A percentile compares a stretch with the other conserved stretches of the same genome.
Conservation (phyloP, 2,888 invertebrate species). For the Andrena flavipes region DNA sequence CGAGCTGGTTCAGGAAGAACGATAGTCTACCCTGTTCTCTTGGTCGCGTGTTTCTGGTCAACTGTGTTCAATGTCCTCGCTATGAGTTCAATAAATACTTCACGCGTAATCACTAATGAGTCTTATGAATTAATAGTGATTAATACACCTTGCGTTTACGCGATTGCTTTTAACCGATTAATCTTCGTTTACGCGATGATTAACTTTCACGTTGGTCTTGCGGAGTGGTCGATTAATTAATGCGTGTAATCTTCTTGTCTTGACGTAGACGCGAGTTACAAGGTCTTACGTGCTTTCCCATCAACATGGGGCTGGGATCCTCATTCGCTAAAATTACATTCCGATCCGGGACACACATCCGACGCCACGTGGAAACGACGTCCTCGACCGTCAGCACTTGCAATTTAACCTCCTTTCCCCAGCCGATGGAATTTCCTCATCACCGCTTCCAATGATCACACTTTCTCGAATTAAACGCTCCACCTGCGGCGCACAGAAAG, state of each 20-base stretch:
- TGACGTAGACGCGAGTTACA: conserved; percentile 1
- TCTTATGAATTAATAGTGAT: neutral
- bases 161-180: neutral
- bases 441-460: conserved; percentile 45
- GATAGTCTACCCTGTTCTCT: conserved; percentile 1
- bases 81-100: neutral
- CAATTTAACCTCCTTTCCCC: conserved; percentile 50
- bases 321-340: conserved; percentile 56
- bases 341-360: conserved; percentile 44
- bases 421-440: conserved; percentile 55
- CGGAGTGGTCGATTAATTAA: conserved; percentile 32
- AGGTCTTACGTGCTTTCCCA: conserved; percentile 6
- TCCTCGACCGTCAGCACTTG: conserved; percentile 48
- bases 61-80: neutral
- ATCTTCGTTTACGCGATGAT: neutral
- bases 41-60: neutral
- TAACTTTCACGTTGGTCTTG: neutral
- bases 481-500: neutral
- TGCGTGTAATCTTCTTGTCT: neutral
- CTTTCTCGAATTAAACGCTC: conserved; percentile 54
- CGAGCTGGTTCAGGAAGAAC: neutral
- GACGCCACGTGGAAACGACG: conserved; percentile 52
- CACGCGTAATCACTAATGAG: neutral
- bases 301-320: neutral
- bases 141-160: neutral